Evolutionary conservation across 2,113 vertebrate genomes (phyloP).

Genomic region (Helogale parvula): DNA sequence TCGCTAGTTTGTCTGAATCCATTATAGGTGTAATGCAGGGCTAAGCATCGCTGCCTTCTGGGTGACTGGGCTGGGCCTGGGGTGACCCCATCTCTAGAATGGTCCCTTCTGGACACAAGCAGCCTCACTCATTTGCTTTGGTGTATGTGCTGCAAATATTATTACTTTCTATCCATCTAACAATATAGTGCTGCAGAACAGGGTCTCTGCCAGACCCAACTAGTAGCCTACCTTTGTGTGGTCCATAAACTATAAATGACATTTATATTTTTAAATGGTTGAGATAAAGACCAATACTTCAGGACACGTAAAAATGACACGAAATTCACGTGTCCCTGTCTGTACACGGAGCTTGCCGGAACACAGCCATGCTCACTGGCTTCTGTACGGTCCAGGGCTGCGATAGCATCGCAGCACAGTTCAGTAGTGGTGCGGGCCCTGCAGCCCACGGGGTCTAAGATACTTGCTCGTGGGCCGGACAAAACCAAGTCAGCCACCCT

Average conservation of each 20-base stretch:
- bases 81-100: not conserved
- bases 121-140: not conserved
- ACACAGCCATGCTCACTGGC: not conserved
- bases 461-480: not conserved
- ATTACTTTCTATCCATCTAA: not conserved
- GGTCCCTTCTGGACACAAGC: not conserved
- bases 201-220: not conserved
- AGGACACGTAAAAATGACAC: not conserved
- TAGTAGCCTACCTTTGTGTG: fast-evolving
- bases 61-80: not conserved
- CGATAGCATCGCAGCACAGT: not conserved
- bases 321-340: not conserved
- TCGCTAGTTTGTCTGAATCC: not conserved
- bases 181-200: fast-evolving
- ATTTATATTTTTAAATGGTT: not conserved
- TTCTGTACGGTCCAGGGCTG: not conserved
- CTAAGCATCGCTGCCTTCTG: not conserved
- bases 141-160: fast-evolving
- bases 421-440: not conserved
- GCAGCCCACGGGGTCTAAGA: not conserved
- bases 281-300: not conserved
- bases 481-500: not conserved
- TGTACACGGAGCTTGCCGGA: not conserved
- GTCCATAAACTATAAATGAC: not conserved
- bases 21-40: not conserved